Evolutionary conservation across 1,140 invertebrate species (phyloP).

Genomic region (Coelopa frigida): DNA sequence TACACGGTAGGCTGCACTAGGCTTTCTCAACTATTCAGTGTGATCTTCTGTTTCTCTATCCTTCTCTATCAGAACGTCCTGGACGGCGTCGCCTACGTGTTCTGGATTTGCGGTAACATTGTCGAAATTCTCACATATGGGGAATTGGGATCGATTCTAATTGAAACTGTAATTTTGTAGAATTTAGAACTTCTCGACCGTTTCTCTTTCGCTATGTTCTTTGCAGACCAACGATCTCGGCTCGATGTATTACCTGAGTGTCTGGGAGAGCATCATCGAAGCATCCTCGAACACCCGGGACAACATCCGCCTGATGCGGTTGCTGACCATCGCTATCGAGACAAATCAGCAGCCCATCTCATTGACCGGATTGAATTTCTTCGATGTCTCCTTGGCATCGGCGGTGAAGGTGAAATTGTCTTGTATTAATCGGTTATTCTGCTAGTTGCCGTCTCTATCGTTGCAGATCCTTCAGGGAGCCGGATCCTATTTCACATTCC

Average conservation of each 20-base stretch:
- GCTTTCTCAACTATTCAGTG: not conserved
- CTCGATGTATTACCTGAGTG: not conserved
- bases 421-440: too few relatives aligned
- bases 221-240: not conserved
- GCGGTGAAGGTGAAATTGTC: not conserved
- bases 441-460: too few relatives aligned
- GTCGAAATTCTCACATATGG: not conserved
- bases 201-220: not conserved
- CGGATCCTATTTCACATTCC: conserved; percentile 13
- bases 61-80: too few relatives aligned
- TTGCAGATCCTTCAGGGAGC: conserved; percentile 10
- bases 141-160: not conserved
- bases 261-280: not conserved
- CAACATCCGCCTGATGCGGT: not conserved
- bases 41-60: too few relatives aligned
- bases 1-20: conserved; percentile 21
- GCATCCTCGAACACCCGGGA: not conserved
- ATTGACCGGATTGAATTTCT: not conserved
- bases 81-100: not conserved
- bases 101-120: not conserved
- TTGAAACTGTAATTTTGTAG: not conserved
- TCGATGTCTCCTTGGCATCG: not conserved
- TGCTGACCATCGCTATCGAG: not conserved
- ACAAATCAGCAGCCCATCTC: not conserved
- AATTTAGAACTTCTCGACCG: not conserved